Evolutionary conservation across 2,113 vertebrate species (phyloP).

Genomic region (Carassius gibelio): DNA sequence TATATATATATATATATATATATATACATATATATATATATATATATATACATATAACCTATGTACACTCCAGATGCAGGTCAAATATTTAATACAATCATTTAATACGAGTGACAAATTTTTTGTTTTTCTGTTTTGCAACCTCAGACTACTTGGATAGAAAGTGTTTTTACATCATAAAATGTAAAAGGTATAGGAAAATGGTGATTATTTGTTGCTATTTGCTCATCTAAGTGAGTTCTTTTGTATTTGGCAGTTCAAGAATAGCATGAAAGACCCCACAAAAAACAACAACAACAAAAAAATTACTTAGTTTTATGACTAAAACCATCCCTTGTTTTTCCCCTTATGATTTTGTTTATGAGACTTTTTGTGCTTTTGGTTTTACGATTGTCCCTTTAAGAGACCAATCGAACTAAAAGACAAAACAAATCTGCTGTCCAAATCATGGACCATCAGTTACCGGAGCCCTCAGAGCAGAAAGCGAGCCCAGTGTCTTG

Average conservation of each 20-base stretch:
- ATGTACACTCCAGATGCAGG: neutral
- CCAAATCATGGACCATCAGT: slow-evolving; percentile 12
- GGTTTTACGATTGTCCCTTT: neutral
- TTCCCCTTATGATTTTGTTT: neutral
- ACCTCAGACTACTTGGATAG: neutral
- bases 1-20: no score
- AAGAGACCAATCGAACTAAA: neutral
- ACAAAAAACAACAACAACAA: no score
- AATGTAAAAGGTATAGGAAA: neutral
- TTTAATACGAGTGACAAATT: no score
- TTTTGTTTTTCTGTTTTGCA: no score
- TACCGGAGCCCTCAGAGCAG: neutral
- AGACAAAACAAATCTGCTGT: slow-evolving; percentile 1
- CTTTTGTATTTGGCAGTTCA: neutral
- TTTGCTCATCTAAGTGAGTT: neutral
- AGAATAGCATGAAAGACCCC: neutral
- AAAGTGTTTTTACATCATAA: neutral
- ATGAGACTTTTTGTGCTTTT: neutral
- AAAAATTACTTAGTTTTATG: no score
- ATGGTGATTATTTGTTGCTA: neutral
- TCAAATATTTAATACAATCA: no score
- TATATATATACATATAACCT: no score
- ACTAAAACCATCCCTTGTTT: neutral
- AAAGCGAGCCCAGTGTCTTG: slow-evolving; percentile 6
- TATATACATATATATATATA: no score